Conservation (phyloP, 23 tunicate species). For the Oikopleura dioica region DNA sequence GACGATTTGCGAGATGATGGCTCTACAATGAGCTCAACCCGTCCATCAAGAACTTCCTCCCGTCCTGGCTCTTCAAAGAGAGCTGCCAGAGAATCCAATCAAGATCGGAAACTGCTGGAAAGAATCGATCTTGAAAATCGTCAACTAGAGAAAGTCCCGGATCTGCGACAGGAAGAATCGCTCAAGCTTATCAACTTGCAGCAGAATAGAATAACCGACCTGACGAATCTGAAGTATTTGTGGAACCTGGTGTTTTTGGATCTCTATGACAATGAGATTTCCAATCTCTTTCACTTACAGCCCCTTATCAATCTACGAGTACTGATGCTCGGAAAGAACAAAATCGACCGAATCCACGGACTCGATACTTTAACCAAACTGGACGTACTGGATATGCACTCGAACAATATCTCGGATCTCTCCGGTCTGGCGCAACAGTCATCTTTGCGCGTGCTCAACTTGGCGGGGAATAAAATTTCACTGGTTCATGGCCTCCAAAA, state of each 20-base stretch:
- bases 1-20: too few species aligned
- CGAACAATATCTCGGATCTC: conserved; percentile 37
- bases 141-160: conserved; percentile 18
- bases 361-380: conserved; percentile 48
- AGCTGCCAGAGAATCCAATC: too few species aligned
- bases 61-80: too few species aligned
- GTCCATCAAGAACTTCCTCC: too few species aligned
- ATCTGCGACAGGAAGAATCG: conserved; percentile 70
- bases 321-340: conserved; percentile 94
- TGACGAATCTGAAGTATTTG: conserved; percentile 39
- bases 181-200: conserved; percentile 75
- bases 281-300: conserved; percentile 14
- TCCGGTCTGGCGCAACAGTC: conserved; percentile 42
- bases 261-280: conserved; percentile 75
- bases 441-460: conserved; percentile 52
- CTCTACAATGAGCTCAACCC: too few species aligned
- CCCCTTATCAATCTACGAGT: conserved; percentile 20
- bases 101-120: too few species aligned
- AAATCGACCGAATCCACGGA: conserved; percentile 21
- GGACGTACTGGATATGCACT: conserved; percentile 84
- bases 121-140: not conserved
- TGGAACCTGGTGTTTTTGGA: conserved; percentile 73
- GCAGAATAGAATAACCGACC: conserved; percentile 49
- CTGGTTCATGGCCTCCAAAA: conserved; percentile 16
- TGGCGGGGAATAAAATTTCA: conserved; percentile 85